Evolutionary conservation across 1,140 invertebrate genomes (phyloP).

Genomic region (Drosophila sp.): DNA sequence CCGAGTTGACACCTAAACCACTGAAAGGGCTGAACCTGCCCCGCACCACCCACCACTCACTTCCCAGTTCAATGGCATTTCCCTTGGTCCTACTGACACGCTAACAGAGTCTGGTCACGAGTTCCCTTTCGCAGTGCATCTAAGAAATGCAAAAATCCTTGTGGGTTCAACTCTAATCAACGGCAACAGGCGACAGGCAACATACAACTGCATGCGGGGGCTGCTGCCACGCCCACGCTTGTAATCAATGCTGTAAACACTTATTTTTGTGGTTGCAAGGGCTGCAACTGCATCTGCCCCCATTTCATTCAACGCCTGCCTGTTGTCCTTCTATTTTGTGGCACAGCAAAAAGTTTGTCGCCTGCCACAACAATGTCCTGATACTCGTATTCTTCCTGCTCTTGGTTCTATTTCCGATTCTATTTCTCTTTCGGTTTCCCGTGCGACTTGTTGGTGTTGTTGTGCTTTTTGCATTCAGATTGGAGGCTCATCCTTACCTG

Average conservation of each 20-base stretch:
- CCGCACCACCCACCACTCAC: background rate
- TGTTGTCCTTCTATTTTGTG: constrained; percentile 53
- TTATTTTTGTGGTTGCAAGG: constrained; percentile 78
- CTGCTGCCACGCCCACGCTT: constrained; percentile 58
- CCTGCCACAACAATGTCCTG: constrained; percentile 45
- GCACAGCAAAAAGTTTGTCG: constrained; percentile 60
- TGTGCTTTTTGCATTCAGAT: constrained; percentile 45
- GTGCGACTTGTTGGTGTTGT: constrained; percentile 7
- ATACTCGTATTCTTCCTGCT: background rate
- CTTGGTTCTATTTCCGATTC: background rate
- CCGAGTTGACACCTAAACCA: constrained; percentile 69
- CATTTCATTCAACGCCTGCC: background rate
- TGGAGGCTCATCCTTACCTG: constrained; percentile 20
- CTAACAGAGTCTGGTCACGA: constrained; percentile 36
- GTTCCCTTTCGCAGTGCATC: constrained; percentile 30
- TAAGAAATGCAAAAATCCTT: constrained; percentile 77
- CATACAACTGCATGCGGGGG: constrained; percentile 37
- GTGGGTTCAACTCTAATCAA: constrained; percentile 67
- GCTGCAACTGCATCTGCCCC: constrained; percentile 4
- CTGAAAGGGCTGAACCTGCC: background rate
- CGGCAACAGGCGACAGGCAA: too few relatives aligned
- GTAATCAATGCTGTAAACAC: constrained; percentile 83
- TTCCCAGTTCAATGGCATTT: background rate
- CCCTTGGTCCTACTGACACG: constrained; percentile 53
- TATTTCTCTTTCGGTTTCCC: constrained; percentile 17